Conservation (phyloP, 2,888 invertebrate genomes). For the Chloromyia formosa region DNA sequence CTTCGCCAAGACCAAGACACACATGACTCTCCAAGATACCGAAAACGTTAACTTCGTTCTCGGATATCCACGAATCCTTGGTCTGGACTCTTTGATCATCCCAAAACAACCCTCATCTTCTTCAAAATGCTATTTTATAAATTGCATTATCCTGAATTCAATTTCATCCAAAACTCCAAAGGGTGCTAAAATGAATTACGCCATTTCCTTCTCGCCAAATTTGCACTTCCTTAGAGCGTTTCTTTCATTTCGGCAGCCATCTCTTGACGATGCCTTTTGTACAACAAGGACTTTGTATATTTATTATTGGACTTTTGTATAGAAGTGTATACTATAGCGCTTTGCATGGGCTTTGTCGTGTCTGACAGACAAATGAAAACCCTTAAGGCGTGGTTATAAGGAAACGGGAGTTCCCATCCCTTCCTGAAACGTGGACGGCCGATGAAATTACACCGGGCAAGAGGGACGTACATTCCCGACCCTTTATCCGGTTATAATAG, state of each 20-base stretch:
- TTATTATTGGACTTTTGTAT: slow-evolving; percentile 31
- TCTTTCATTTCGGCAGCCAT: slow-evolving; percentile 23
- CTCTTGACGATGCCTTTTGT: slow-evolving; percentile 16
- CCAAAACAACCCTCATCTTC: background rate
- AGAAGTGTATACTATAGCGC: background rate
- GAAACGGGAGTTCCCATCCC: slow-evolving; percentile 36
- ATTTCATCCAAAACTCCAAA: slow-evolving; percentile 5
- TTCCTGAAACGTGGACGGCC: slow-evolving; percentile 28
- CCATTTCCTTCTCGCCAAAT: slow-evolving; percentile 36
- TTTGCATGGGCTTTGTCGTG: slow-evolving; percentile 18
- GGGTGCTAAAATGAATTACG: slow-evolving; percentile 40
- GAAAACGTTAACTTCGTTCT: too few species aligned
- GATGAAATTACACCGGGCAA: slow-evolving; percentile 20
- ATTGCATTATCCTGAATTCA: slow-evolving; percentile 32
- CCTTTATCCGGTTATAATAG: slow-evolving; percentile 35
- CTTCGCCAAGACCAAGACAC: too few species aligned
- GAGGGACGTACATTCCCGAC: slow-evolving; percentile 10
- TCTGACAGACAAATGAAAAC: slow-evolving; percentile 34
- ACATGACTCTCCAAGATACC: too few species aligned
- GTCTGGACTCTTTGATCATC: too few species aligned
- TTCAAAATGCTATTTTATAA: slow-evolving; percentile 10
- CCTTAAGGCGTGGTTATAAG: slow-evolving; percentile 44
- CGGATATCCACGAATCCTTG: too few species aligned
- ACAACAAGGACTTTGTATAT: slow-evolving; percentile 36
- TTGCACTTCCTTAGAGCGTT: slow-evolving; percentile 32